phyloP scores from a whole-genome alignment of 2,797 vertebrate species.

The Holocentrus rufus region DNA sequence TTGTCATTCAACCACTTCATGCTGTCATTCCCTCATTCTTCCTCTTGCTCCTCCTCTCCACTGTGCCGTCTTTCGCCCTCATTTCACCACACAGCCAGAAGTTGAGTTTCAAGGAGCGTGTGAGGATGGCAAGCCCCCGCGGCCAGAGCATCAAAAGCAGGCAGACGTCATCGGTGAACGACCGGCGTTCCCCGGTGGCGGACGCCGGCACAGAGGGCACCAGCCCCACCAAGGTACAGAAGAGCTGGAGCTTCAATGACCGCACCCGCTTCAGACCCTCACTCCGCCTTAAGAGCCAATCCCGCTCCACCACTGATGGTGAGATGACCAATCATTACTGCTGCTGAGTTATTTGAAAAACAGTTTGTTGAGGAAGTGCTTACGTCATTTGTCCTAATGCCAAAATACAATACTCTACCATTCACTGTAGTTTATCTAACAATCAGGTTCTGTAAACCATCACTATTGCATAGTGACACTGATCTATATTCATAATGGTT shows the following conservation, averaged over 20 bases:
- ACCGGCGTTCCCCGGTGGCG: constrained; percentile 89
- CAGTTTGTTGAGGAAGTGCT: background rate
- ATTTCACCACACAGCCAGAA: constrained; percentile 87
- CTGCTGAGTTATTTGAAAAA: background rate
- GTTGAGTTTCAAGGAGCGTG: constrained; percentile 95
- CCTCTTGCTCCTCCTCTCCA: background rate
- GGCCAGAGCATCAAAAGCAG: constrained; percentile 95
- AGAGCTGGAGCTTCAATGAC: constrained; percentile 99
- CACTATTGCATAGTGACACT: background rate
- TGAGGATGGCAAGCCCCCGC: constrained; percentile 94
- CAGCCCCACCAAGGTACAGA: constrained; percentile 95
- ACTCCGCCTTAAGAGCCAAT: constrained; percentile 93
- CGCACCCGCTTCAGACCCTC: constrained; percentile 95
- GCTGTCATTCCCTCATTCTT: constrained; percentile 10
- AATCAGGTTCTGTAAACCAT: too few relatives aligned
- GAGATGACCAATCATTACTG: constrained; percentile 52
- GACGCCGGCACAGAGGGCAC: constrained; percentile 86
- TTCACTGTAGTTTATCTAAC: background rate
- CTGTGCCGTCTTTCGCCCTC: background rate
- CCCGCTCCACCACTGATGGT: constrained; percentile 90
- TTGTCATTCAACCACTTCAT: constrained; percentile 36
- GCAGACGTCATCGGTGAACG: constrained; percentile 87
- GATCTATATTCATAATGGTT: too few relatives aligned
- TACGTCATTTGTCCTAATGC: background rate
- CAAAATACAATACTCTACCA: background rate